Evolutionary conservation across 2,113 vertebrate genomes (phyloP), one percentile per base, ranked within the genome.

Genomic region (Pachycephala philippinensis): DNA sequence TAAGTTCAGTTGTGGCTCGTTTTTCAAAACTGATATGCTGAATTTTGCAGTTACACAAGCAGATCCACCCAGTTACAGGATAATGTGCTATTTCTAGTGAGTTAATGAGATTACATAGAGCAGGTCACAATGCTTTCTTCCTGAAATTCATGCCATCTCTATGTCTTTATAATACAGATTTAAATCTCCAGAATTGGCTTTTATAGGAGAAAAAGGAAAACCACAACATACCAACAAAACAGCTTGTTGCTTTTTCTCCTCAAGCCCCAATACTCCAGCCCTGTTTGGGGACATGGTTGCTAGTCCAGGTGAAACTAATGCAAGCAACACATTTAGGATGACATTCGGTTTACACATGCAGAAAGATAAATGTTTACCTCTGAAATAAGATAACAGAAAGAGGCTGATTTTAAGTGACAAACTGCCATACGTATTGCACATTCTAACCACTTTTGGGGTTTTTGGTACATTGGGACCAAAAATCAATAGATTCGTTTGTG

Each of bases 261-360:
- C 56, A 84, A 40, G 9, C 10, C 40, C 28, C 71, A 35, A 18
- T 56, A 74, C 5, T 54, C 5, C 39, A 59, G 12, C 19, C 5
- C 7, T 6, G 4, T 40, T 37, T 49, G 15, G 2, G 15, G 39
- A 49, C 1, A 3, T 15, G 13, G 14, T 49, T 2, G 0, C 4
- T 63, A 47, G 39, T 31, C 24, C 27, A 27, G 45, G 2, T 87
- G 40, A 81, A 74, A 78, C 8, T 35, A 52, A 13, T 18, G 8
- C 28, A 15, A 70, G 18, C 12, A 50, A n/a, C 12, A 45, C 10
- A 6, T 85, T 40, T 65, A 44, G 39, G 19, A 27, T 78, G 27
- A 74, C 87, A 78, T 84, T 78, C 30, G 27, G 4, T 47, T 70
- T 52, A 22, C 27, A 30, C 1, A 7, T 44, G 12, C 4, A 17